A percentile compares a stretch with the other conserved stretches of the same genome.
phyloP scores from a whole-genome alignment of 2,888 invertebrate species.

The Drosophila emarginata region DNA sequence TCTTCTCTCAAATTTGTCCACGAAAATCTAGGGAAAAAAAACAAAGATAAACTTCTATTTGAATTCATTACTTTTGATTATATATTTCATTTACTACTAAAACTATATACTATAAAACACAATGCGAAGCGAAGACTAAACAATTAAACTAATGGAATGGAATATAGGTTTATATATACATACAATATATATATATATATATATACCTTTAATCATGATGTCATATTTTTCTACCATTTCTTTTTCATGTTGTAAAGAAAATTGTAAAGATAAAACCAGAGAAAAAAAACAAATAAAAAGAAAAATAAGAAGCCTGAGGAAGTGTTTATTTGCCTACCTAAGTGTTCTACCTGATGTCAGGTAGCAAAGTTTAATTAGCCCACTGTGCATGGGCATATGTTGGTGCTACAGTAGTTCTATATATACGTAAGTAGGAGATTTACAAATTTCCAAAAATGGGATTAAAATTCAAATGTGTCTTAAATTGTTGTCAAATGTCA shows the following conservation, averaged over 20 bases:
- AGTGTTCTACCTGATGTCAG: neutral
- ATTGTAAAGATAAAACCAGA: constrained; percentile 22
- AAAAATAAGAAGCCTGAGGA: neutral
- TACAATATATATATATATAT: neutral
- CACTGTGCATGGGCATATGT: neutral
- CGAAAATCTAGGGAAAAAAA: constrained; percentile 21
- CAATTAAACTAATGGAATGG: constrained; percentile 48
- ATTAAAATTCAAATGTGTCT: neutral
- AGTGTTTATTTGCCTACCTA: constrained; percentile 4
- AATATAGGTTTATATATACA: constrained; percentile 59
- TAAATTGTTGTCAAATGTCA: neutral
- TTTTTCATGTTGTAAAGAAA: constrained; percentile 76
- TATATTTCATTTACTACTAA: constrained; percentile 43
- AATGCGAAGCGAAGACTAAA: constrained; percentile 66
- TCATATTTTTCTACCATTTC: constrained; percentile 76
- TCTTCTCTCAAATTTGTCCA: constrained; percentile 35
- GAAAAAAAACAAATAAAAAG: constrained; percentile 45
- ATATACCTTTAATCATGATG: constrained; percentile 49
- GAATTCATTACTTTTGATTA: constrained; percentile 21
- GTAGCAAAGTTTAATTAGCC: constrained; percentile 1
- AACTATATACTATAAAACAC: constrained; percentile 16
- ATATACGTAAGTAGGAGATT: neutral
- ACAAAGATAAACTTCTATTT: constrained; percentile 5
- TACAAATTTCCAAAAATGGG: constrained; percentile 1
- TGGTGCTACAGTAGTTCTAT: neutral